Percentiles rank a stretch among this genome's conserved stretches.
phyloP scores from a whole-genome alignment of 35 echinoderm and acorn worm species.

The Holothuria glaberrima region DNA sequence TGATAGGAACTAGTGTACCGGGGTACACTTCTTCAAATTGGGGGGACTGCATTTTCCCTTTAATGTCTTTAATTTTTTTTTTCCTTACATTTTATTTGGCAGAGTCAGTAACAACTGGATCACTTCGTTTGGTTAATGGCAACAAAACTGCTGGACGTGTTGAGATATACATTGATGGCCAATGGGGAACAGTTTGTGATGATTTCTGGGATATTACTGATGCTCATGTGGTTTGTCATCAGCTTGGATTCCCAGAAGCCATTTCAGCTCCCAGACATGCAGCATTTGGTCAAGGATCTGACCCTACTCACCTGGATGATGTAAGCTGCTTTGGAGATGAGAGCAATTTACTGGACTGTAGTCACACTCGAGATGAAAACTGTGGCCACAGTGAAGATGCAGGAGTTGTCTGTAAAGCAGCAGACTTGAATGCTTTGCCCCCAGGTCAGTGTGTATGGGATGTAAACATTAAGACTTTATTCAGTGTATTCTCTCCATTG shows the following conservation, averaged over 20 bases:
- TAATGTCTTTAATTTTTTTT: no score
- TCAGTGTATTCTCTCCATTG: no score
- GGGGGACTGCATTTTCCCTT: no score
- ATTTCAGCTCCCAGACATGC: not conserved
- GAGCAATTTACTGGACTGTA: not conserved
- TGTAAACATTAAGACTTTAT: no score
- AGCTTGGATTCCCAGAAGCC: slow-evolving; percentile 3
- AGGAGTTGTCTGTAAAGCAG: not conserved
- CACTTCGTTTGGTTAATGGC: not conserved
- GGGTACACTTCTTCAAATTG: no score
- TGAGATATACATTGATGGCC: slow-evolving; percentile 9
- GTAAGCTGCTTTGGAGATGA: not conserved
- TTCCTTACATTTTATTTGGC: no score
- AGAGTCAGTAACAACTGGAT: not conserved
- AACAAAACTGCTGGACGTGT: not conserved
- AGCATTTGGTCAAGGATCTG: slow-evolving; percentile 23
- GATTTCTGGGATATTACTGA: slow-evolving; percentile 34
- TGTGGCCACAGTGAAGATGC: slow-evolving; percentile 1
- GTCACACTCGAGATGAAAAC: not conserved
- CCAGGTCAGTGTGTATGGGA: no score
- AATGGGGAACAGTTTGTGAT: slow-evolving; percentile 46
- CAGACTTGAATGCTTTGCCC: not conserved
- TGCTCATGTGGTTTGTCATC: slow-evolving; percentile 38
- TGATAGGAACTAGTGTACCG: no score
- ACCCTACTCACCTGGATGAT: not conserved